phyloP scores from a whole-genome alignment of 2,888 invertebrate species.

The Dione juno region DNA sequence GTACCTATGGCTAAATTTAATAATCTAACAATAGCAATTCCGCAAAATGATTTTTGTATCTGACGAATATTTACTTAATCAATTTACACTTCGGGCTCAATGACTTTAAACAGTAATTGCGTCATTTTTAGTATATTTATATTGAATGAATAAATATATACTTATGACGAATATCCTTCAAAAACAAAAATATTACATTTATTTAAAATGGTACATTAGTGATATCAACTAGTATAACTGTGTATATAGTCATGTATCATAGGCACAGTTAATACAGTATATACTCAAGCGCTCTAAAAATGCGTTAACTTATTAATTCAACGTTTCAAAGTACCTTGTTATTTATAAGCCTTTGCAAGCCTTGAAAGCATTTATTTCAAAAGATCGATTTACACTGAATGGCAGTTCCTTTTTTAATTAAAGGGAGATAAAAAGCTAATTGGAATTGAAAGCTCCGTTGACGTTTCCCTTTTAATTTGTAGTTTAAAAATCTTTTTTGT shows the following conservation, averaged over 20 bases:
- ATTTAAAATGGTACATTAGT: no score
- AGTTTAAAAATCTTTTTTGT: neutral
- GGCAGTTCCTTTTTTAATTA: constrained; percentile 12
- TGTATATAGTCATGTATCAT: no score
- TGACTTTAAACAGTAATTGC: constrained; percentile 34
- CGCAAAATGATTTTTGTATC: constrained; percentile 58
- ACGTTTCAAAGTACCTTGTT: neutral
- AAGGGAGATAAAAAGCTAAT: constrained; percentile 16
- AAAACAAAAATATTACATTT: no score
- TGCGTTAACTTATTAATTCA: neutral
- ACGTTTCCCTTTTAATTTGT: constrained; percentile 27
- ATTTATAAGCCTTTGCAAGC: neutral
- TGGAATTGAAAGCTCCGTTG: constrained; percentile 20
- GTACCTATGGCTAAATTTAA: constrained; percentile 51
- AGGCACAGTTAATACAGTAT: no score
- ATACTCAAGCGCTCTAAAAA: neutral
- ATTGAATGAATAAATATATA: neutral
- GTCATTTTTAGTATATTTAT: neutral
- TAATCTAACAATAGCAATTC: constrained; percentile 68
- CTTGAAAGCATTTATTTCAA: neutral
- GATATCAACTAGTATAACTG: no score
- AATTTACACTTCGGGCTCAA: constrained; percentile 61
- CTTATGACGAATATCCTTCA: neutral
- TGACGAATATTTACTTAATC: constrained; percentile 66
- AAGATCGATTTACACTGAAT: constrained; percentile 9